A percentile compares a stretch with the other conserved stretches of the same genome.
phyloP scores from a whole-genome alignment of 2,888 invertebrate genomes.

The Azorinus chamasolen region DNA sequence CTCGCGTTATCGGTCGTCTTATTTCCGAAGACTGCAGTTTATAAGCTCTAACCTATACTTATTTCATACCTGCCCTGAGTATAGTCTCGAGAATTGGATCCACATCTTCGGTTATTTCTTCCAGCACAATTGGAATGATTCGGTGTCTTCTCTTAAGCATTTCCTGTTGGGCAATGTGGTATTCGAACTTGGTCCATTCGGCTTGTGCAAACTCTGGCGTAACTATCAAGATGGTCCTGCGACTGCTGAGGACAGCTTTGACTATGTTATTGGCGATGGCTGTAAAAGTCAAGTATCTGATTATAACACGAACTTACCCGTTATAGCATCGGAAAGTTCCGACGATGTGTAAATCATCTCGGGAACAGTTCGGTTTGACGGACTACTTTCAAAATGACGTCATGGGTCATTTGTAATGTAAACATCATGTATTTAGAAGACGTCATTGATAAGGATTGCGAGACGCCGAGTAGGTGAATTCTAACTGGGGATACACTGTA shows the following conservation, averaged over 20 bases:
- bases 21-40: no score
- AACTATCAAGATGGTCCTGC: slow-evolving; percentile 73
- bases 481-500: no score
- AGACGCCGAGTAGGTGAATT: no score
- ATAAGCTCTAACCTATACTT: no score
- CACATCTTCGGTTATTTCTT: slow-evolving; percentile 63
- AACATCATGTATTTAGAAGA: no score
- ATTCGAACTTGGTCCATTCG: slow-evolving; percentile 75
- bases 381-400: no score
- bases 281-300: no score
- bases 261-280: slow-evolving; percentile 77
- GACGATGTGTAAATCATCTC: no score
- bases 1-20: no score
- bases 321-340: not conserved
- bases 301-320: not conserved
- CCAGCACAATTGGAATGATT: slow-evolving; percentile 73
- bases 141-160: slow-evolving; percentile 74
- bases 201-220: slow-evolving; percentile 69
- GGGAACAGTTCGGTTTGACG: no score
- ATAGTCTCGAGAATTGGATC: slow-evolving; percentile 70
- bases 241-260: slow-evolving; percentile 68
- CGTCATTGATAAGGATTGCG: no score
- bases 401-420: no score
- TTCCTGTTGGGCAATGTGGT: slow-evolving; percentile 74
- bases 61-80: slow-evolving; percentile 1